A percentile compares a stretch with the other conserved stretches of the same genome.
phyloP scores from a whole-genome alignment of 2,113 vertebrate genomes.

The Pseudorectes ferrugineus region DNA sequence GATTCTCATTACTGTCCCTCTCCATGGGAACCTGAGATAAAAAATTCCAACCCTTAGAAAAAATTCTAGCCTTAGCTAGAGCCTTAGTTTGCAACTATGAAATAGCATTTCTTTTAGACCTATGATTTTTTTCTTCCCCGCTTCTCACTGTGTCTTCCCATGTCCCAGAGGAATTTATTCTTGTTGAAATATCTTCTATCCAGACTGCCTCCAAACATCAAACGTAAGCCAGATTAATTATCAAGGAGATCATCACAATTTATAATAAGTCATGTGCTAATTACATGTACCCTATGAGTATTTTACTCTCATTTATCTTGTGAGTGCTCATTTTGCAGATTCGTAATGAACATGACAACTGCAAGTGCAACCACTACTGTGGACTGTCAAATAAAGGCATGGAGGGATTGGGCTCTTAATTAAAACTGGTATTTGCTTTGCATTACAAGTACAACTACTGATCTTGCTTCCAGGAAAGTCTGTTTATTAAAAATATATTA shows the following conservation, averaged over 20 bases:
- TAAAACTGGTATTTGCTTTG: constrained; percentile 23
- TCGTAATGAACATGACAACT: constrained; percentile 37
- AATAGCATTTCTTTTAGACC: neutral
- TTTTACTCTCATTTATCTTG: constrained; percentile 35
- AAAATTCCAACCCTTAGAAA: neutral
- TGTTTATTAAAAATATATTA: constrained; percentile 31
- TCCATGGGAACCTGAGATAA: neutral
- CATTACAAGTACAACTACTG: neutral
- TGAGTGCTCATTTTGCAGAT: constrained; percentile 23
- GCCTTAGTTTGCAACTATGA: neutral
- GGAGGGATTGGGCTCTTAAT: constrained; percentile 32
- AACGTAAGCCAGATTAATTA: constrained; percentile 22
- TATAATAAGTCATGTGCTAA: constrained; percentile 31
- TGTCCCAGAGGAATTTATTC: neutral
- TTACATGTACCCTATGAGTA: neutral
- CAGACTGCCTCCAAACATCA: neutral
- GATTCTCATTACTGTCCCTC: neutral
- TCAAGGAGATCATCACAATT: constrained; percentile 19
- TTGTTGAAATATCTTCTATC: neutral
- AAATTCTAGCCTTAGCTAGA: neutral
- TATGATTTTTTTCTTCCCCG: neutral
- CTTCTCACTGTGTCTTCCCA: neutral
- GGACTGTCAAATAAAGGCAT: constrained; percentile 23
- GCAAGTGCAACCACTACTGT: neutral
- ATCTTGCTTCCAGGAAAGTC: neutral